phyloP scores from a whole-genome alignment of 2,113 vertebrate species.

The Silurus asotus region DNA sequence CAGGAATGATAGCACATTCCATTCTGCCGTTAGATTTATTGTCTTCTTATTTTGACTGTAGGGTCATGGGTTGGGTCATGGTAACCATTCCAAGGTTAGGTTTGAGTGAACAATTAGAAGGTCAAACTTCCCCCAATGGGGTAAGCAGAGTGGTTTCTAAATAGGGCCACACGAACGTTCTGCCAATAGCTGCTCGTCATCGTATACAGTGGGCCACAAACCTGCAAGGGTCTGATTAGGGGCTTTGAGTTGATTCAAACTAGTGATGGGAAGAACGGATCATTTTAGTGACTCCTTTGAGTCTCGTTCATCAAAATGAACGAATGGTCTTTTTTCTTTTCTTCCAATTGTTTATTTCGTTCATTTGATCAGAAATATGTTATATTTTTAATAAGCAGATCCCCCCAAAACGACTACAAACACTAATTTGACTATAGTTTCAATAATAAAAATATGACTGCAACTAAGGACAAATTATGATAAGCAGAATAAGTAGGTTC shows the following conservation, averaged over 20 bases:
- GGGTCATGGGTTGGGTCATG: not conserved
- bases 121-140: not conserved
- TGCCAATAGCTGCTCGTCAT: not conserved
- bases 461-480: too few species aligned
- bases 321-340: too few species aligned
- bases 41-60: not conserved
- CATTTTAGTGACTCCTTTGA: too few species aligned
- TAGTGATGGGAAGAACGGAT: too few species aligned
- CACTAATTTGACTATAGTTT: too few species aligned
- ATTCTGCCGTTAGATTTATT: not conserved
- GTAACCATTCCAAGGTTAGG: not conserved
- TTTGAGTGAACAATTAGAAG: not conserved
- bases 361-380: too few species aligned
- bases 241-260: not conserved
- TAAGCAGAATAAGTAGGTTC: too few species aligned
- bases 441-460: too few species aligned
- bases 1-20: not conserved
- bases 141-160: not conserved
- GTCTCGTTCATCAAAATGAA: too few species aligned
- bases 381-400: too few species aligned
- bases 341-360: too few species aligned
- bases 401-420: too few species aligned
- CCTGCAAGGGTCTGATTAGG: not conserved
- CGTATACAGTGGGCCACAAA: not conserved
- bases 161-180: not conserved